A percentile compares a stretch with the other conserved stretches of the same genome.
Conservation (phyloP, 2,113 vertebrate species). For the Mormyrus lacerda region DNA sequence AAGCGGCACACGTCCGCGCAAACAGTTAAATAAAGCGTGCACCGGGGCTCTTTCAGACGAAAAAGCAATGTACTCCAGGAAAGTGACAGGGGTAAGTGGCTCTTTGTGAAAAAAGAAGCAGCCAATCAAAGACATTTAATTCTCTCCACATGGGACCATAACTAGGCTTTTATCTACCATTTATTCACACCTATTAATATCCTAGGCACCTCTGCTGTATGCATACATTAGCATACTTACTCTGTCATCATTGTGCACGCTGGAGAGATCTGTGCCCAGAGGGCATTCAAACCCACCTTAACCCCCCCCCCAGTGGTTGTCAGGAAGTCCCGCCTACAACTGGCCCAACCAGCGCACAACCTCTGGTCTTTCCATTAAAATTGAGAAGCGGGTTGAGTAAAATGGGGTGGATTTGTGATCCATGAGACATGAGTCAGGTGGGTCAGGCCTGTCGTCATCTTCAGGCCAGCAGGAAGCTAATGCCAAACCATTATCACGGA, state of each 20-base stretch:
- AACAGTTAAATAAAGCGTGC: not conserved
- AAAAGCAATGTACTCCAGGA: not conserved
- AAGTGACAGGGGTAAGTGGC: not conserved
- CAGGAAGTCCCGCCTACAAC: not conserved
- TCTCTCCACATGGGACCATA: constrained; percentile 4
- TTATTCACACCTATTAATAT: constrained; percentile 1
- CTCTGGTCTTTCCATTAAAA: not conserved
- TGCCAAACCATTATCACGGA: not conserved
- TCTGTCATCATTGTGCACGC: not conserved
- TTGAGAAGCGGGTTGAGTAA: not conserved
- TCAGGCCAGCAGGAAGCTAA: not conserved
- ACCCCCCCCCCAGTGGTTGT: not conserved
- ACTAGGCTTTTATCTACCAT: not conserved
- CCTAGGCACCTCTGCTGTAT: not conserved
- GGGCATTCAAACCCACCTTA: not conserved
- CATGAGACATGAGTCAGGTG: not conserved
- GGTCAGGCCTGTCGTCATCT: not conserved
- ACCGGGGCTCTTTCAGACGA: not conserved
- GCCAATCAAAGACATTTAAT: constrained; percentile 9
- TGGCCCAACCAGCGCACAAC: not conserved
- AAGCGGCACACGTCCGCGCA: not conserved
- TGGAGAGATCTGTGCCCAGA: not conserved
- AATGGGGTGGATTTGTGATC: not conserved
- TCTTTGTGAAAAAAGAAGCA: constrained; percentile 1
- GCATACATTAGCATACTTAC: not conserved